Conservation (phyloP, 2,888 invertebrate species). For the Diplazon laetatorius region DNA sequence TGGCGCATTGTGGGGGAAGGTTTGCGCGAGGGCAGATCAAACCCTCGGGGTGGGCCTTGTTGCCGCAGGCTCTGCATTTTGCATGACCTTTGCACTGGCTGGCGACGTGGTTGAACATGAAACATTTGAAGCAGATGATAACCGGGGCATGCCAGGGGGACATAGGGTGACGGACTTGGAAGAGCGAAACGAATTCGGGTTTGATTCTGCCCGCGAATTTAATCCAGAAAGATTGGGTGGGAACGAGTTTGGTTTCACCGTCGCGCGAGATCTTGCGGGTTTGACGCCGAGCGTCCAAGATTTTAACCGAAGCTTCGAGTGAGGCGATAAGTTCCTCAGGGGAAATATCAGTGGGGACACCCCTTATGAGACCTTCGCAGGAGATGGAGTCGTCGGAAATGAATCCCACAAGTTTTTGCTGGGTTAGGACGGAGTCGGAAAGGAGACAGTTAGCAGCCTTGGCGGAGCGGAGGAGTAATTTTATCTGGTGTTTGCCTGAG, state of each 20-base stretch:
- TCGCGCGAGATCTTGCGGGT: too few species aligned
- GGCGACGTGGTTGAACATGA: too few species aligned
- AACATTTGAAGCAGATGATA: background rate
- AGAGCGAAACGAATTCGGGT: background rate
- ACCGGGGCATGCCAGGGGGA: background rate
- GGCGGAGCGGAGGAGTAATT: background rate
- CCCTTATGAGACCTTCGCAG: conserved; percentile 37
- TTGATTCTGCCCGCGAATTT: conserved; percentile 16
- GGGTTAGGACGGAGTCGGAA: background rate
- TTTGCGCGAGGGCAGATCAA: too few species aligned
- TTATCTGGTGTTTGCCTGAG: conserved; percentile 22
- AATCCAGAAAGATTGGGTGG: too few species aligned
- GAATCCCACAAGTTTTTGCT: conserved; percentile 30
- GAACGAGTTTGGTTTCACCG: too few species aligned
- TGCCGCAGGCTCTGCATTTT: too few species aligned
- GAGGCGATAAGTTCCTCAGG: conserved; percentile 16
- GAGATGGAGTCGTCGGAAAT: conserved; percentile 12
- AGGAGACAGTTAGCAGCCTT: background rate
- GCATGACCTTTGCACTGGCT: too few species aligned
- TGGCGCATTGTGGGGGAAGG: too few species aligned
- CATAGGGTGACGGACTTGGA: background rate
- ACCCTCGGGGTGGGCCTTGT: too few species aligned
- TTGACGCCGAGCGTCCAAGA: conserved; percentile 1
- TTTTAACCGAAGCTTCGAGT: background rate
- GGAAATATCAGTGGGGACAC: conserved; percentile 28